phyloP scores from a whole-genome alignment of 2,888 invertebrate genomes.

The Acanthacorydalis orientalis region DNA sequence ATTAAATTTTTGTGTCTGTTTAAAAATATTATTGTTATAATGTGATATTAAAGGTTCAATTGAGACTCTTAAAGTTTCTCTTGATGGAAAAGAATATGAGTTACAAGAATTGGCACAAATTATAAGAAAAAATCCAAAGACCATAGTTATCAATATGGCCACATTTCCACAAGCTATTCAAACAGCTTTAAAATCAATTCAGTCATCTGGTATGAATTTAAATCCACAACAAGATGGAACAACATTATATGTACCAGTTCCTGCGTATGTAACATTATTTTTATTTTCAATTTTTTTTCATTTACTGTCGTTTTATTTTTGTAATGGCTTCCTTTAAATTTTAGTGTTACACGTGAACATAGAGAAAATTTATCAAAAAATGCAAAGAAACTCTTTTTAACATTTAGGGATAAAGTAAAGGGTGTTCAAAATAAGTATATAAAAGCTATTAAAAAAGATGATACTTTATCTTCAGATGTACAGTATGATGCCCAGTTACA shows the following conservation, averaged over 20 bases:
- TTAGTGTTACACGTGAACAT: conserved; percentile 73
- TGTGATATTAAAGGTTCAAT: conserved; percentile 40
- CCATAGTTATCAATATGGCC: conserved; percentile 67
- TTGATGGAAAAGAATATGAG: conserved; percentile 66
- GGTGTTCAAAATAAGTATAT: conserved; percentile 57
- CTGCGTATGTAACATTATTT: conserved; percentile 42
- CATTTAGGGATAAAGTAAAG: conserved; percentile 59
- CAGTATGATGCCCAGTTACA: conserved; percentile 48
- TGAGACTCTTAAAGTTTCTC: conserved; percentile 54
- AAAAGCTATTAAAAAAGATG: conserved; percentile 53
- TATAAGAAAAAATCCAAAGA: conserved; percentile 70
- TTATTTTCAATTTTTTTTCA: neutral
- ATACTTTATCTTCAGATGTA: conserved; percentile 53
- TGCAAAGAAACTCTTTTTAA: conserved; percentile 67
- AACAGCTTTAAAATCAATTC: conserved; percentile 55
- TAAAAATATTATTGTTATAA: neutral
- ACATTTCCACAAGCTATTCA: conserved; percentile 77
- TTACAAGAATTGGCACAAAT: conserved; percentile 82
- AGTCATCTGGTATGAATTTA: conserved; percentile 71
- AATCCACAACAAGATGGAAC: conserved; percentile 94
- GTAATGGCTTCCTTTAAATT: conserved; percentile 9
- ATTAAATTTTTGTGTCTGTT: too few species aligned
- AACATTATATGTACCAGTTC: conserved; percentile 71
- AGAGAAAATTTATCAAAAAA: conserved; percentile 75
- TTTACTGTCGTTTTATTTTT: neutral